A percentile compares a stretch with the other conserved stretches of the same genome.
Evolutionary conservation across 2,113 vertebrate species (phyloP).

Genomic region (Cyprinus carpio): DNA sequence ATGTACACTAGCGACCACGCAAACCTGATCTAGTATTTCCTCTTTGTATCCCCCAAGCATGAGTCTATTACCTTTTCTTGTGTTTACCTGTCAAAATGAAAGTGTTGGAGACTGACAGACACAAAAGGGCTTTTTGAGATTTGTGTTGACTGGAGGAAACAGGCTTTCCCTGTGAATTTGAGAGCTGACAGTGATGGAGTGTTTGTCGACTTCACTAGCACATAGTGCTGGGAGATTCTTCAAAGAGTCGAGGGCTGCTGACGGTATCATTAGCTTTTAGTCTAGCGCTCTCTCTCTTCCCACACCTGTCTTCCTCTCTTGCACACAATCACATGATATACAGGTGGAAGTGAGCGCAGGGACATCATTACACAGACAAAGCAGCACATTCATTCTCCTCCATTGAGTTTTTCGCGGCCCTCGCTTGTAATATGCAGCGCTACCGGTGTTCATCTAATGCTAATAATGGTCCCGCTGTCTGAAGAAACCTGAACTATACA

Average conservation of each 20-base stretch:
- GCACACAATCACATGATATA: neutral
- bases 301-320: constrained; percentile 9
- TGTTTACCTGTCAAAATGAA: constrained; percentile 46
- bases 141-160: constrained; percentile 38
- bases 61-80: constrained; percentile 21
- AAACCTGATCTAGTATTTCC: neutral
- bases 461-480: constrained; percentile 29
- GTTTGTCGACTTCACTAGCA: constrained; percentile 39
- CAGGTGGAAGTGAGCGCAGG: constrained; percentile 18
- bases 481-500: constrained; percentile 1
- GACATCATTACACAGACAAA: constrained; percentile 46
- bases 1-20: neutral
- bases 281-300: constrained; percentile 21
- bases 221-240: constrained; percentile 30
- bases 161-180: constrained; percentile 24
- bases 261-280: constrained; percentile 43
- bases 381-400: constrained; percentile 34
- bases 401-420: neutral
- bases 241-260: constrained; percentile 31
- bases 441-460: constrained; percentile 5
- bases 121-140: constrained; percentile 37
- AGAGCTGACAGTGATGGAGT: constrained; percentile 47
- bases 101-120: constrained; percentile 35
- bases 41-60: neutral
- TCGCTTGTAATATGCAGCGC: constrained; percentile 28